Evolutionary conservation across 2,797 vertebrate species (phyloP), one percentile per base, ranked within the genome.

Genomic region (Taenioides sp.): DNA sequence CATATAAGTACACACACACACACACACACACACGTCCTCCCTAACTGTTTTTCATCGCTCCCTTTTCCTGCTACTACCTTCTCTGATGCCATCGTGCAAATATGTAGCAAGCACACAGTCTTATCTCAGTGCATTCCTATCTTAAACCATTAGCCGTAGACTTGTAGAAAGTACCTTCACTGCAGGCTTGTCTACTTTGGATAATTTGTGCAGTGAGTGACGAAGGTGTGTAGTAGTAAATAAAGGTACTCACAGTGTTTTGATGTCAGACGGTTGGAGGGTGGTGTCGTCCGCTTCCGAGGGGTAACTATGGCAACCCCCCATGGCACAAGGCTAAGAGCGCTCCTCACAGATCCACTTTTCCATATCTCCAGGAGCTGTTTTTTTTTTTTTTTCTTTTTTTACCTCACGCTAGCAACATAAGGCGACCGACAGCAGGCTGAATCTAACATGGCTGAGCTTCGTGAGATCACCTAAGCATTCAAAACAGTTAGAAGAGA

Each of bases 221-320:
- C 58, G 18, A n/a, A 60, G 16, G 12, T 4, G 43, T 37, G 23
- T 10, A 62, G 18, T 49, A 52, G 61, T 22, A 22, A 34, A 0
- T 14, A 43, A 12, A 54, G 40, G 69, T 4, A 92, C 93, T 94
- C 75, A 94, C 93, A 82, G 80, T 89, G 92, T 93, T 5, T 85
- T 84, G 84, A 87, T 86, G 79, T 85, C 86, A 63, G 88, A 86
- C 28, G 83, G 81, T 27, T 89, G 82, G 74, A 77, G 82, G 60
- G 76, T 55, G 57, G 80, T 85, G 73, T 67, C 67, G 78, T 92
- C 89, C 59, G 74, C 63, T 75, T 93, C 85, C 7, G 91, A 91
- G 88, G 90, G 87, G 91, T 92, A 92, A 84, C 93, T 93, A 82
- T 94, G 91, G 84, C 93, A 94, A 84, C 92, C 92, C 87, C 93